Evolutionary conservation across 2,888 invertebrate genomes (phyloP).

Genomic region (Electrophaes corylata): DNA sequence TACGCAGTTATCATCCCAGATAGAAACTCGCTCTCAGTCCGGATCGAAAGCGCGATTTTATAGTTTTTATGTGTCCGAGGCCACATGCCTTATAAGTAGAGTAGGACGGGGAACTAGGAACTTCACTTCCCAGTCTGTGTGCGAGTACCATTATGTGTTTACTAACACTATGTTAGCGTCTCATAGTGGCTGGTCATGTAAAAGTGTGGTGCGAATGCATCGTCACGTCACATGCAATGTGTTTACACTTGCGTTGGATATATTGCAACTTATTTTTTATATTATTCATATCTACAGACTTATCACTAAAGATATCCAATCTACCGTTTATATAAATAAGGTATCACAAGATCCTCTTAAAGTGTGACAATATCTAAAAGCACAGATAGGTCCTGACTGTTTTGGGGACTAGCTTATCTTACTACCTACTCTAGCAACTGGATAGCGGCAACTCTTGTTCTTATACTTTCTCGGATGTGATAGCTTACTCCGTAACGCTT

Average conservation of each 20-base stretch:
- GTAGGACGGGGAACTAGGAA: slow-evolving; percentile 50
- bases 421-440: slow-evolving; percentile 31
- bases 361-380: background rate
- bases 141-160: slow-evolving; percentile 22
- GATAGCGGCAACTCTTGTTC: slow-evolving; percentile 25
- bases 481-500: slow-evolving; percentile 32
- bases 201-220: slow-evolving; percentile 4
- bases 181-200: background rate
- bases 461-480: slow-evolving; percentile 37
- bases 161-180: slow-evolving; percentile 19
- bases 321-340: background rate
- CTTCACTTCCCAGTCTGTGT: slow-evolving; percentile 39
- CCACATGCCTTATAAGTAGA: slow-evolving; percentile 56
- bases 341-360: background rate
- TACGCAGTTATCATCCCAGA: slow-evolving; percentile 63
- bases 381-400: slow-evolving; percentile 20
- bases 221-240: background rate
- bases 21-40: slow-evolving; percentile 72
- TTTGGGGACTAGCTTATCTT: slow-evolving; percentile 35
- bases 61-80: slow-evolving; percentile 62
- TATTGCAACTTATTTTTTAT: background rate
- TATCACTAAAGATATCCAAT: background rate
- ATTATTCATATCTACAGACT: background rate
- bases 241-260: background rate
- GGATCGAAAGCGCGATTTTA: slow-evolving; percentile 78